Base-by-base conservation (phyloP, 2,888 invertebrate genomes). In the Drosophila macrothrix region DNA sequence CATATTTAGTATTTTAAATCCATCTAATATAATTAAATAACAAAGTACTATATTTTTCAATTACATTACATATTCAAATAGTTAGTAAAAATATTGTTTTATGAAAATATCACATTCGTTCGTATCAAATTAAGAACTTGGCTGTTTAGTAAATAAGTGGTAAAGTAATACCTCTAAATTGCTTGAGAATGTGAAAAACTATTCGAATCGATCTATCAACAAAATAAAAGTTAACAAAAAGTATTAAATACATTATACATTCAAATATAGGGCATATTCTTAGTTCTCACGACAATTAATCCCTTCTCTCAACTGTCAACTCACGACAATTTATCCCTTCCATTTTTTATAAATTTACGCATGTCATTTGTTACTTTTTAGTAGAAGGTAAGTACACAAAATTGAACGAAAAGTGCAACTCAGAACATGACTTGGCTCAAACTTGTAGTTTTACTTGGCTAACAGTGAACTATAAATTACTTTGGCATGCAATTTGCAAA, bases 401-500 rank as follows among this genome's bases (percentile, higher is more conserved):
- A 33, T 53, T 7, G 12, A 55, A 37, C 28, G 28, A 28, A 55
- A 55, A 56, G 50, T 55, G 12, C 19, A 50, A 50, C 63, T 43
- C 10, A 22, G 25, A 61, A 65, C 46, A 61, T 52, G 63, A 58
- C 43, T 59, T 63, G 50, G 43, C 59, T 37, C 4, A 41, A 49
- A 22, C 10, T 19, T 28, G 3, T 35, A 22, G 31, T n/a, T 39
- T 33, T 31, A 58, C 33, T 28, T 35, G 14, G 14, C 22, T 31
- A 58, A 71, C 29, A 37, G 53, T 43, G 29, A 50, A 29, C 56
- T 39, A 66, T 29, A 50, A 69, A 46, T 35, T 54, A 39, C 19
- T 65, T 46, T 76, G 61, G 46, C 73, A 76, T 76, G 75, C 77
- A 59, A 62, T 65, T 59, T 72, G 73, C 65, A 72, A 77, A 71